Base-by-base conservation (phyloP, 2,888 invertebrate species). In the Myopa testacea region DNA sequence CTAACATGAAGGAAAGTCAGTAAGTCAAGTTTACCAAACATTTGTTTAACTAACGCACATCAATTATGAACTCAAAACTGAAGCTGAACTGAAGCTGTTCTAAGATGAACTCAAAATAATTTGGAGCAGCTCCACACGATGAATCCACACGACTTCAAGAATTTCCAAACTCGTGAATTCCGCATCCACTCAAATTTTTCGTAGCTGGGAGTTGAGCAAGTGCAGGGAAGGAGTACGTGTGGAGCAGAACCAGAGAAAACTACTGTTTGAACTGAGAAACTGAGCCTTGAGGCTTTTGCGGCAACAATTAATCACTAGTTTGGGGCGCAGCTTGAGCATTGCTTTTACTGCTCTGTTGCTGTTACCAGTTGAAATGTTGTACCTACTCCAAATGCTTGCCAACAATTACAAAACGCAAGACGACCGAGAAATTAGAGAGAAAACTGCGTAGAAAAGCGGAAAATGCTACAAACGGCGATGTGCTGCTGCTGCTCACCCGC, bases 401-500 rank as follows among this genome's bases (percentile, higher is more conserved):
- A 77, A 78, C 76, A 80, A 81, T 81, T 81, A 80, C 80, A 80
- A 78, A 78, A 79, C 65, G 38, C 1, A 34, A 8, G 65, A 65
- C 14, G 38, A 4, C 6, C 69, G 45, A 71, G 67, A 71, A 72
- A 70, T 72, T 70, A 78, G 79, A 78, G 65, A 58, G 67, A 45
- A 19, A 40, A 45, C 26, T 26, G 26, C 26, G 58, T n/a, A 37
- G 38, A 37, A 79, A 78, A 45, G 76, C 75, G 37, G 70, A 78
- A 19, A n/a, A 55, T 34, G 60, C 3, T 60, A n/a, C 60, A 16
- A n/a, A 7, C n/a, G 60, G 12, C n/a, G 58, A 38, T 45, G 26
- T n/a, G 38, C 50, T n/a, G 65, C 75, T 78, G 78, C 78, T 80
- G 85, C 85, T 85, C 86, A 87, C 86, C 86, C 86, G 86, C 86